These are phyloP conservation scores for Escarpia spicata DNA, from an alignment of 2,888 invertebrate species.

Conservation along the genomic window DNA sequence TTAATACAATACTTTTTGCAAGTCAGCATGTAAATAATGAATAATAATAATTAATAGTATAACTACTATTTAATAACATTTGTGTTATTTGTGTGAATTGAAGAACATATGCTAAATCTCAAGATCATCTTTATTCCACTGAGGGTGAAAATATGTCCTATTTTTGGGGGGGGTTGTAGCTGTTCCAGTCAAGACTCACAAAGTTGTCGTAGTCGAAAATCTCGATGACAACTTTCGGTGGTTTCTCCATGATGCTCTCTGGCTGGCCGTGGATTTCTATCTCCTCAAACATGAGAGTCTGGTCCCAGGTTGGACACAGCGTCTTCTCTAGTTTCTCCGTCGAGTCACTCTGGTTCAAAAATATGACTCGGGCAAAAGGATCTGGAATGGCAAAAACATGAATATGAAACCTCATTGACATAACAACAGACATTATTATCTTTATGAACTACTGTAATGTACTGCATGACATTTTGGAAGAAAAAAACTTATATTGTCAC, in stretches of 20 bases:
- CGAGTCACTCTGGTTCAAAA: constrained; percentile 64
- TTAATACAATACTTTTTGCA: too few species aligned
- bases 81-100: neutral
- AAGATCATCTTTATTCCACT: too few species aligned
- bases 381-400: constrained; percentile 50
- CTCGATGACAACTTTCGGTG: constrained; percentile 65
- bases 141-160: neutral
- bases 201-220: constrained; percentile 67
- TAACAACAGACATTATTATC: neutral
- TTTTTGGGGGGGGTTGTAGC: too few species aligned
- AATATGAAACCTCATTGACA: neutral
- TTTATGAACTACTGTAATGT: neutral
- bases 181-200: constrained; percentile 54
- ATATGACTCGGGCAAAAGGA: constrained; percentile 66
- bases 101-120: too few species aligned
- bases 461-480: neutral
- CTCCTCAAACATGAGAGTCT: constrained; percentile 67
- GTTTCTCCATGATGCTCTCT: constrained; percentile 54
- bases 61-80: neutral
- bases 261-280: constrained; percentile 65
- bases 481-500: neutral
- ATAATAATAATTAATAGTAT: too few species aligned
- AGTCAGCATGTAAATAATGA: neutral
- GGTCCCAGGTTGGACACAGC: constrained; percentile 68
- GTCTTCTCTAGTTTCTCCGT: constrained; percentile 65